phyloP scores from a whole-genome alignment of 2,113 vertebrate genomes.

The Hylia prasina region DNA sequence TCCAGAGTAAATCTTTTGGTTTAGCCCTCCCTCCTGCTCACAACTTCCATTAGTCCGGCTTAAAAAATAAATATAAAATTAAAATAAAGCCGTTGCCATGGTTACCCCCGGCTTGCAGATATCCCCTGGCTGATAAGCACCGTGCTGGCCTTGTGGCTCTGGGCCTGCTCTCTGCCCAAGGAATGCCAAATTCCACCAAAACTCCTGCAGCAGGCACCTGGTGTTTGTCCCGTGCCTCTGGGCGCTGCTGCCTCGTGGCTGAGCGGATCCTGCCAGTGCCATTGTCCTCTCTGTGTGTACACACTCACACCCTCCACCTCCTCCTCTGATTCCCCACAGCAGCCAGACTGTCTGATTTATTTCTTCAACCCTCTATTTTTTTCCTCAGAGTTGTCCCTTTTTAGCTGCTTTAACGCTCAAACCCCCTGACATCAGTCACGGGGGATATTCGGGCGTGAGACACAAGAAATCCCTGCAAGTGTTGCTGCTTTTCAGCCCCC shows the following conservation, averaged over 20 bases:
- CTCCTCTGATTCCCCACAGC: not conserved
- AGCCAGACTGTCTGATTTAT: not conserved
- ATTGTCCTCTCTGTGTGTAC: not conserved
- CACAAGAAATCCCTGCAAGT: not conserved
- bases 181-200: not conserved
- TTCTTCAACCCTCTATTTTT: too few species aligned
- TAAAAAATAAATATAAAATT: not conserved
- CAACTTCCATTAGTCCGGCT: not conserved
- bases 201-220: not conserved
- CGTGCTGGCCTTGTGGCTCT: not conserved
- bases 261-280: not conserved
- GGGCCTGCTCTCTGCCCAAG: not conserved
- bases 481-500: not conserved
- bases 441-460: not conserved
- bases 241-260: not conserved
- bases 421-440: not conserved
- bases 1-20: not conserved
- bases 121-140: not conserved
- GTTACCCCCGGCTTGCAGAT: conserved; percentile 9
- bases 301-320: not conserved
- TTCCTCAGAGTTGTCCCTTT: not conserved
- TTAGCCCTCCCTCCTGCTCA: conserved; percentile 10
- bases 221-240: not conserved
- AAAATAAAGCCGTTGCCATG: conserved; percentile 17
- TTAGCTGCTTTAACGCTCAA: not conserved